These are phyloP conservation scores for Lycaena phlaeas DNA, from an alignment of 2,888 invertebrate genomes.

Conservation along the genomic window DNA sequence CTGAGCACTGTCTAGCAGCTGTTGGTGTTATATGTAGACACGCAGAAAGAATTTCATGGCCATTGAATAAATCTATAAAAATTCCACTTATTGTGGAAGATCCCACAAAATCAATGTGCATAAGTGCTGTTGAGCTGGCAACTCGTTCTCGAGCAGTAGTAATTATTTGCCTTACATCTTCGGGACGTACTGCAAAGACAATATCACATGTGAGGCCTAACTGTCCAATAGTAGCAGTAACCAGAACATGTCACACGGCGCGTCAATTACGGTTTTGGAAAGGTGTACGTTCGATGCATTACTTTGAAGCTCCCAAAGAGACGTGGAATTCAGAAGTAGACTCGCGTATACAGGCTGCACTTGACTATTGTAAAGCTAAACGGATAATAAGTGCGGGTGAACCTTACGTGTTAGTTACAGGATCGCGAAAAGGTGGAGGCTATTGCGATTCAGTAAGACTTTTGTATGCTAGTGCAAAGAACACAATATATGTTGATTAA, in stretches of 20 bases:
- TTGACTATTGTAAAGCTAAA: constrained; percentile 62
- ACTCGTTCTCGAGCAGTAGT: constrained; percentile 45
- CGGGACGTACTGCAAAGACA: constrained; percentile 79
- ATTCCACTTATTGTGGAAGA: constrained; percentile 71
- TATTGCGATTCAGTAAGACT: constrained; percentile 55
- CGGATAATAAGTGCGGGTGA: constrained; percentile 50
- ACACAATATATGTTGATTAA: constrained; percentile 28
- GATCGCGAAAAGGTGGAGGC: constrained; percentile 51
- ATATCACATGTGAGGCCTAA: constrained; percentile 78
- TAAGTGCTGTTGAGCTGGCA: constrained; percentile 53
- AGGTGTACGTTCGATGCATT: constrained; percentile 67
- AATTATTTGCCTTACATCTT: constrained; percentile 85
- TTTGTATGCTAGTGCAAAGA: constrained; percentile 51
- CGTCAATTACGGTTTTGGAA: constrained; percentile 73
- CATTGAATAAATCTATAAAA: constrained; percentile 81
- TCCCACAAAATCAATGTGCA: constrained; percentile 66
- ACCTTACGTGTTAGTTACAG: constrained; percentile 51
- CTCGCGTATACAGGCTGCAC: constrained; percentile 43
- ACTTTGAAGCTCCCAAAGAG: constrained; percentile 45
- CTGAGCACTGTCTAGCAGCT: constrained; percentile 79
- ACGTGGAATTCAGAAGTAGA: constrained; percentile 52
- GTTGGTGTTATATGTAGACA: constrained; percentile 86
- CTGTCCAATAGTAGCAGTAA: constrained; percentile 84
- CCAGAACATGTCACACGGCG: constrained; percentile 77
- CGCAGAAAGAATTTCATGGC: constrained; percentile 89